Conservation (phyloP, 2,888 invertebrate species). For the Zaprionus lineosus region DNA sequence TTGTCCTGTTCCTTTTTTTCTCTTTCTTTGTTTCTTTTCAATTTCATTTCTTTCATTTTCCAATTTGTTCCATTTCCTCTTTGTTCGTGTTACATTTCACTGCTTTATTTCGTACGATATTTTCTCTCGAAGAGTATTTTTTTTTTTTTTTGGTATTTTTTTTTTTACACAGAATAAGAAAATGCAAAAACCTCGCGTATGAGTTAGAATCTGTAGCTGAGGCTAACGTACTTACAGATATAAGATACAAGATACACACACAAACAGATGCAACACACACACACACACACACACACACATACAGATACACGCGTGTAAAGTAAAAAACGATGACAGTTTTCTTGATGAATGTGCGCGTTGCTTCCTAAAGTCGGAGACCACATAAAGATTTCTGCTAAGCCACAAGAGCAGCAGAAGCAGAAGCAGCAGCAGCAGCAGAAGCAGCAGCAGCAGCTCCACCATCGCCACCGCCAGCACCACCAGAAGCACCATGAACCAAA, state of each 20-base stretch:
- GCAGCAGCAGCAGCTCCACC: neutral
- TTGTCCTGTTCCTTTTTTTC: too few species aligned
- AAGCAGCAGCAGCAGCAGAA: slow-evolving; percentile 2
- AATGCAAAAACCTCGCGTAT: slow-evolving; percentile 42
- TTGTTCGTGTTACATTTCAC: too few species aligned
- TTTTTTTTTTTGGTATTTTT: neutral
- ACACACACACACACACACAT: slow-evolving; percentile 19
- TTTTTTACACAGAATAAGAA: slow-evolving; percentile 12
- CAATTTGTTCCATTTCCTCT: too few species aligned
- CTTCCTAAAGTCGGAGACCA: slow-evolving; percentile 38
- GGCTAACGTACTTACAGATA: slow-evolving; percentile 73
- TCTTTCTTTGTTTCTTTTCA: too few species aligned
- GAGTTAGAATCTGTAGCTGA: slow-evolving; percentile 70
- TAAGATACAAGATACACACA: slow-evolving; percentile 39
- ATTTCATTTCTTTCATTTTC: too few species aligned
- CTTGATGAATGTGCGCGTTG: slow-evolving; percentile 76
- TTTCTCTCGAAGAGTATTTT: neutral
- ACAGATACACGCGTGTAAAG: slow-evolving; percentile 9
- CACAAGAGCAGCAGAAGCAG: neutral
- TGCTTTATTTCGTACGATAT: too few species aligned
- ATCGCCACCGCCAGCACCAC: neutral
- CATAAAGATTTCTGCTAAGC: slow-evolving; percentile 54
- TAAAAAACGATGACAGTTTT: slow-evolving; percentile 77
- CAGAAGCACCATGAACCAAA: neutral
- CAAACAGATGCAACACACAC: slow-evolving; percentile 29